Evolutionary conservation across 2,113 vertebrate species (phyloP), one percentile per base, ranked within the genome.

Genomic region (Lontra canadensis): DNA sequence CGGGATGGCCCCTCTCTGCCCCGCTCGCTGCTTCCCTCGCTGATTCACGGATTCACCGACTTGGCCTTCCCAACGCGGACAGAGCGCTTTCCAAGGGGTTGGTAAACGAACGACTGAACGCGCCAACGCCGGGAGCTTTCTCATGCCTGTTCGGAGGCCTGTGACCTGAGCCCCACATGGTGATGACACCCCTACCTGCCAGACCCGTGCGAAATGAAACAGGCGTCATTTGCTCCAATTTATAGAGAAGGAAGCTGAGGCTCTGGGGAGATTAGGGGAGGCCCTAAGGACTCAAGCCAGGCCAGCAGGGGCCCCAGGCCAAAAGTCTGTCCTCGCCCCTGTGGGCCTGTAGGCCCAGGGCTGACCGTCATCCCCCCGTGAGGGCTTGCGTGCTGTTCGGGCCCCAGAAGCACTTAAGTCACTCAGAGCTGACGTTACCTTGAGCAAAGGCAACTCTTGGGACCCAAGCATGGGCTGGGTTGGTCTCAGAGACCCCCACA

Each of bases 331-430:
- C 69, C 44, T 82, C 8, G 14, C 11, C 78, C 29, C 63, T 20
- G 18, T 61, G 29, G 63, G 52, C 73, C 63, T 78, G 18, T 7
- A 36, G 94, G 65, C 14, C 0, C 47, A 42, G 65, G 73, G 23
- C 87, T 14, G 80, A 76, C 74, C 44, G 67, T 55, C 10, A 8
- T 52, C 76, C 63, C 63, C 84, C 57, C 5, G 1, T 55, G 39
- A 71, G 74, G n/a, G 80, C 85, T 17, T 25, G 42, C 2, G 67
- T 36, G 57, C 39, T 18, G 36, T 71, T 82, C 44, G 29, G 55
- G 85, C 61, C 85, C 76, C 52, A 7, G 69, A 14, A 65, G 91
- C 96, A 87, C 55, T 82, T 79, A 73, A 96, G 79, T 87, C 73
- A 63, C 73, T 17, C 8, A 4, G 73, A 59, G 31, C 67, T 81